Percentiles rank a stretch among this genome's conserved stretches.
These are phyloP conservation scores for Diplazon laetatorius DNA, from an alignment of 2,888 invertebrate genomes.

Conservation along the genomic window DNA sequence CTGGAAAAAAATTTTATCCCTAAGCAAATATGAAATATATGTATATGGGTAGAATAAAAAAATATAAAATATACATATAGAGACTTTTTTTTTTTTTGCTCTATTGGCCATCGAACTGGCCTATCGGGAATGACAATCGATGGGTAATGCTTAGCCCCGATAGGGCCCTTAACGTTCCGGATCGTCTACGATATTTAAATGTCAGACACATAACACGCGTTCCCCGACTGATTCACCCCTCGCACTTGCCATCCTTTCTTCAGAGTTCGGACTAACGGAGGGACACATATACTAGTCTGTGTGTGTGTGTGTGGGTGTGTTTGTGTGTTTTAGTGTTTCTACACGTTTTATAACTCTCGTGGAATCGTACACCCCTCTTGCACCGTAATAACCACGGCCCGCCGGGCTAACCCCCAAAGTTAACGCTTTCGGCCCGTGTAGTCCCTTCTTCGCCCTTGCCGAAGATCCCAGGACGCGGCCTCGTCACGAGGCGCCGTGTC, in stretches of 20 bases:
- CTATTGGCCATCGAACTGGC: conserved; percentile 48
- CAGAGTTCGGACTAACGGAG: conserved; percentile 28
- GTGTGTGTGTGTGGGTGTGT: no score
- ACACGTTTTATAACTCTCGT: conserved; percentile 44
- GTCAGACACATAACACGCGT: conserved; percentile 80
- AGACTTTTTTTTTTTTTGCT: no score
- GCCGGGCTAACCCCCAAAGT: neutral
- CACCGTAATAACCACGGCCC: conserved; percentile 13
- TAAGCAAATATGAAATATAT: no score
- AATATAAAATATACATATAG: no score
- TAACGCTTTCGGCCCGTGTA: conserved; percentile 46
- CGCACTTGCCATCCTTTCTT: conserved; percentile 42
- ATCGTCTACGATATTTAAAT: conserved; percentile 80
- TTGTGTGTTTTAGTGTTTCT: no score
- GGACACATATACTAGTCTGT: conserved; percentile 52
- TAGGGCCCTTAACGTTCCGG: conserved; percentile 43
- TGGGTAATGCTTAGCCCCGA: conserved; percentile 65
- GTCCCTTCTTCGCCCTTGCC: conserved; percentile 47
- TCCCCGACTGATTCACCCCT: conserved; percentile 68
- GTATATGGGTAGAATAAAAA: no score
- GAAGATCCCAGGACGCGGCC: conserved; percentile 39
- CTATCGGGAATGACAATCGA: conserved; percentile 77
- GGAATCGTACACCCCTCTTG: conserved; percentile 30
- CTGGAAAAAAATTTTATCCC: no score
- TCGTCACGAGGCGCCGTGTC: conserved; percentile 22